Evolutionary conservation across 2,888 invertebrate species (phyloP), one percentile per base, ranked within the genome.

Genomic region (Athalia rosae): DNA sequence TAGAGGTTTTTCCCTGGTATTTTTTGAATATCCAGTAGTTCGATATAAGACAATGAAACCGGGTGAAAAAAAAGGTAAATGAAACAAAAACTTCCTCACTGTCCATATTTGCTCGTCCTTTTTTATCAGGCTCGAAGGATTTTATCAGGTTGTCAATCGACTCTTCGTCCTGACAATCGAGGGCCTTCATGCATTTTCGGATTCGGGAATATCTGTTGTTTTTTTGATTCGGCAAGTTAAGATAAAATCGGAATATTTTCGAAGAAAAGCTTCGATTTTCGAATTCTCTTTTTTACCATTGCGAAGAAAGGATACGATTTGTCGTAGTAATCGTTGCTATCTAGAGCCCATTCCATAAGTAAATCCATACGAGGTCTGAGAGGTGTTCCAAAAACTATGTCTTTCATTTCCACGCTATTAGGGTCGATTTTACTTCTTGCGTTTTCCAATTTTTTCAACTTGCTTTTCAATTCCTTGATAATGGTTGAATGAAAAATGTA

Each of bases 281-380:
- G 3, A 0, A 4, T 64, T 64, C 13, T 64, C 2, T 41, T 63
- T 7, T 63, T 63, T 50, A 53, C 1, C n/a, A 76, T 43, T 13
- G 63, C 9, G n/a, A 48, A 28, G 62, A 79, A 84, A 84, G 83
- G 84, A 84, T 87, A 87, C 84, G 85, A 77, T 64, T 85, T 79
- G 13, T 79, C 76, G 77, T 86, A 87, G 66, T 84, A 84, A 6
- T 84, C 77, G 7, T 79, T 82, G 4, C 83, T 80, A 4, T 84
- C 84, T 1, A 85, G 78, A 3, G 88, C 83, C 85, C 86, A 88
- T 79, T 86, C 83, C 47, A 89, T 77, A 3, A 89, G 84, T 45
- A 82, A 78, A 82, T 86, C 79, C 15, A 89, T 81, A 59, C 78
- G 80, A 4, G 89, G 88, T 76, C 84, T 84, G 13, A 77, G 74